A percentile compares a stretch with the other conserved stretches of the same genome.
Conservation (phyloP, 2,888 invertebrate genomes). For the Tenthredo notha region DNA sequence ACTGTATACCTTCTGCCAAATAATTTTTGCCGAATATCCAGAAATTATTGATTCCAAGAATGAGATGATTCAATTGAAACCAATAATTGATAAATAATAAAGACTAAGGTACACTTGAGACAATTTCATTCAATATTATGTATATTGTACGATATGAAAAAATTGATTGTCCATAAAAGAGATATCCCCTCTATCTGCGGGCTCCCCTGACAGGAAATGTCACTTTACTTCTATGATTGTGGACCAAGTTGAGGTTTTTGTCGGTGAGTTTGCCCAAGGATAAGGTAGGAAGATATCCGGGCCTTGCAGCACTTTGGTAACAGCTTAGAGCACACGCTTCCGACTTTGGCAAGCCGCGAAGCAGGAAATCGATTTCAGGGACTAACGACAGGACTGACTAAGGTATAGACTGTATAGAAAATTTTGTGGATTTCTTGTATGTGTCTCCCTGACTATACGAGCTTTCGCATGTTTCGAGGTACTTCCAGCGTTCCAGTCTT, state of each 20-base stretch:
- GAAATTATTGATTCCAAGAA: too few species aligned
- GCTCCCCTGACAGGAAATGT: background rate
- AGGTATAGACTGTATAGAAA: background rate
- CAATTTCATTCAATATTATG: background rate
- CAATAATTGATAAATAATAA: too few species aligned
- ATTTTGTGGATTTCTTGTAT: background rate
- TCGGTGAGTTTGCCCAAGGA: background rate
- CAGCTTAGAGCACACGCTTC: slow-evolving; percentile 6
- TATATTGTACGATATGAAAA: background rate
- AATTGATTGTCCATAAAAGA: background rate
- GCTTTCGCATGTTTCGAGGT: background rate
- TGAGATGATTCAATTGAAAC: too few species aligned
- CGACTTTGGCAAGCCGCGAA: slow-evolving; percentile 10
- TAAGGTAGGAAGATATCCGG: slow-evolving; percentile 20
- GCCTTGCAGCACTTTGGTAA: background rate
- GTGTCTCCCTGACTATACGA: background rate
- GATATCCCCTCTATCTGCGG: background rate
- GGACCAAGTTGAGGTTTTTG: background rate
- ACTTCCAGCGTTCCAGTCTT: background rate
- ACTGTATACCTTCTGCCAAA: too few species aligned
- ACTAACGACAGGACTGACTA: background rate
- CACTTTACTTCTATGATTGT: background rate
- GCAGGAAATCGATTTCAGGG: slow-evolving; percentile 13
- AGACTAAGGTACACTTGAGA: background rate
- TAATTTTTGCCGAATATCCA: too few species aligned